Evolutionary conservation across 2,797 vertebrate genomes (phyloP), one percentile per base, ranked within the genome.

Genomic region (Falco cherrug): DNA sequence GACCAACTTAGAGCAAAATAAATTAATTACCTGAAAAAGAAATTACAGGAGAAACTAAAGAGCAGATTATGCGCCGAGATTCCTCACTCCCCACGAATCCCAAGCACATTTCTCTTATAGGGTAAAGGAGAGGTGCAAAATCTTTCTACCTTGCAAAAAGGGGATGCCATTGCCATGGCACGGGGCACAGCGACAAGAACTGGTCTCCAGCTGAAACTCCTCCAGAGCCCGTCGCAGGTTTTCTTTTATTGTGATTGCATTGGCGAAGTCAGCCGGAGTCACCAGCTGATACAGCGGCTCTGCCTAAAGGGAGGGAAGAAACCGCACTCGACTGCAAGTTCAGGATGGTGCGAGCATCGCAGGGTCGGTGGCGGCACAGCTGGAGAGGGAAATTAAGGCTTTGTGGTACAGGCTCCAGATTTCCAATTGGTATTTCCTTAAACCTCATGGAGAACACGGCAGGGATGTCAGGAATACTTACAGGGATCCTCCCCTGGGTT

Each of bases 101-200:
- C 63, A 47, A 59, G 6, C 17, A 39, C 9, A 9, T 25, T 64
- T 14, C 25, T 48, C 4, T 10, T 24, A 25, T 45, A 41, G 33
- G 21, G 11, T 1, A 48, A 33, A 41, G 13, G 21, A 31, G 50
- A 67, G 64, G 67, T 16, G 29, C 31, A 68, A 67, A 76, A n/a
- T 10, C 41, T 71, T 97, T 4, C 80, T 97, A 99, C 99, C 99
- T 99, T 86, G 99, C 50, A 99, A 97, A 67, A 99, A 95, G 14
- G 98, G 98, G n/a, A 98, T 87, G 56, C 99, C 99, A 0, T 99
- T 99, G 92, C 99, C 98, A 0, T 39, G 98, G 95, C 99, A 99
- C 0, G 98, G 99, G 37, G 98, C 96, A 45, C 99, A 99, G 53
- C 41, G 98, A 70, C 99, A 99, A 13, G 98, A 87, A 54, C 98